These are phyloP conservation scores for Caerostris darwini DNA, from an alignment of 1,140 invertebrate genomes.

Conservation along the genomic window DNA sequence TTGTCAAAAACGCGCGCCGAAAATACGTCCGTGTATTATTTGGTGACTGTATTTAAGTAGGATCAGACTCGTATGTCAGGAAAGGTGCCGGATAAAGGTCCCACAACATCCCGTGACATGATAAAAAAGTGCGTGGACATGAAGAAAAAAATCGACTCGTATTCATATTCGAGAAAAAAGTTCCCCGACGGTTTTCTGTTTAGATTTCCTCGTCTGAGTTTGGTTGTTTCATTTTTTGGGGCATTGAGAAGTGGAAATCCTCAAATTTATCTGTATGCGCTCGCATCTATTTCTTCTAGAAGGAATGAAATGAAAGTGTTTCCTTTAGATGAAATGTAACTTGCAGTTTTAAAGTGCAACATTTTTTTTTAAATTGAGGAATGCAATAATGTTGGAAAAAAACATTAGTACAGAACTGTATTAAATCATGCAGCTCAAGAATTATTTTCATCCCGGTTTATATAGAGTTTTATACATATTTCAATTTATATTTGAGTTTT, in stretches of 20 bases:
- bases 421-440: too few species aligned
- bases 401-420: too few species aligned
- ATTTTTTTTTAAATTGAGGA: not conserved
- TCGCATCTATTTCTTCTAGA: not conserved
- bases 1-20: constrained; percentile 55
- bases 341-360: not conserved
- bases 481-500: too few species aligned
- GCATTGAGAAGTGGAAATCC: constrained; percentile 27
- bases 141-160: constrained; percentile 2
- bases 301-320: constrained; percentile 7
- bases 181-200: constrained; percentile 24
- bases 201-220: not conserved
- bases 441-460: too few species aligned
- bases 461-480: too few species aligned
- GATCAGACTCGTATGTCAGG: not conserved
- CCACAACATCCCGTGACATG: constrained; percentile 13
- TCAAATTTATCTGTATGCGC: constrained; percentile 28
- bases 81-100: constrained; percentile 20
- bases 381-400: too few species aligned
- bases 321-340: not conserved
- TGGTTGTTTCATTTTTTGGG: constrained; percentile 40
- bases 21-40: constrained; percentile 58
- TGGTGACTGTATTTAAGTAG: constrained; percentile 61
- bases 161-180: constrained; percentile 37
- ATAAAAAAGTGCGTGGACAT: constrained; percentile 29